Percentiles rank a stretch among this genome's conserved stretches.
Conservation (phyloP, 2,113 vertebrate species). For the Sylvia atricapilla region DNA sequence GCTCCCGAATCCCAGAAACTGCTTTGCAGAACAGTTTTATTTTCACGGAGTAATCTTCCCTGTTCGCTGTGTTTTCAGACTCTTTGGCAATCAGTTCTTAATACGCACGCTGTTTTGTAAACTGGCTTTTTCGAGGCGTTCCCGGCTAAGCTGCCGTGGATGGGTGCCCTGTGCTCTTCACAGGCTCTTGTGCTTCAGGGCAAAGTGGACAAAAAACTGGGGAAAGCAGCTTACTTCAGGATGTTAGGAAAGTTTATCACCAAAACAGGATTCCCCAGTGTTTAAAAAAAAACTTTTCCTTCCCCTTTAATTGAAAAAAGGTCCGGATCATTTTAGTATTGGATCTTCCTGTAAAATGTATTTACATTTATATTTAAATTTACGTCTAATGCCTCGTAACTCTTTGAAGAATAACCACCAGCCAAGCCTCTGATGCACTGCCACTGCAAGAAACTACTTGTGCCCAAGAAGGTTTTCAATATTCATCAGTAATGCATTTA, state of each 20-base stretch:
- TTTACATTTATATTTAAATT: constrained; percentile 43
- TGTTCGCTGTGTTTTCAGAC: neutral
- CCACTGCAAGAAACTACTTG: constrained; percentile 54
- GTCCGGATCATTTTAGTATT: constrained; percentile 10
- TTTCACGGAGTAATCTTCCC: neutral
- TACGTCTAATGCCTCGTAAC: neutral
- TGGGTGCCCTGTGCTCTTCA: neutral
- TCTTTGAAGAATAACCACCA: constrained; percentile 40
- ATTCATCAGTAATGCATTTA: constrained; percentile 24
- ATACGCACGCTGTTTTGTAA: neutral
- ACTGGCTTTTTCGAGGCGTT: neutral
- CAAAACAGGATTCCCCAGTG: neutral
- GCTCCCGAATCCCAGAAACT: neutral
- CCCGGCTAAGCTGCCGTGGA: neutral
- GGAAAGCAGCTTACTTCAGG: neutral
- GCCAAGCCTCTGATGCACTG: neutral
- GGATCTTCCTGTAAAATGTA: neutral
- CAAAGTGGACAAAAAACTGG: neutral
- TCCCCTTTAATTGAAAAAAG: constrained; percentile 26
- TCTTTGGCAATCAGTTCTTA: neutral
- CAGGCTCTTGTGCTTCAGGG: neutral
- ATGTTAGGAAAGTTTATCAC: neutral
- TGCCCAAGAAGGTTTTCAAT: constrained; percentile 28
- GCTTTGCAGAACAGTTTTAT: neutral
- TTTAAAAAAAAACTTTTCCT: neutral